Percentiles rank a stretch among this genome's conserved stretches.
These are phyloP conservation scores for Corythucha ciliata DNA, from an alignment of 2,888 invertebrate species.

Conservation along the genomic window DNA sequence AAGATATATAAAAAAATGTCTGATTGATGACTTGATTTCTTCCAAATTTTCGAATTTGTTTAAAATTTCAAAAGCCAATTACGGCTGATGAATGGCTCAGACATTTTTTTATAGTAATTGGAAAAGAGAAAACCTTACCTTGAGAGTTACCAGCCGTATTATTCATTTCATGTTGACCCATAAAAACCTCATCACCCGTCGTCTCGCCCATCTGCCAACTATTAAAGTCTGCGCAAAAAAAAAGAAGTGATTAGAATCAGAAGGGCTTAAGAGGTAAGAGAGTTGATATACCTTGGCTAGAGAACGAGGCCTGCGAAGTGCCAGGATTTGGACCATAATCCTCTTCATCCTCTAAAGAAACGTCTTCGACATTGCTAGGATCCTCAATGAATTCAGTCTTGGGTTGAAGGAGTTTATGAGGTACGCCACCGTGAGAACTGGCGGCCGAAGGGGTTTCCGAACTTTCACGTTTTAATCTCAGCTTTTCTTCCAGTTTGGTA, in stretches of 20 bases:
- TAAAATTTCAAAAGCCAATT: too few relatives aligned
- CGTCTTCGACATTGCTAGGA: constrained; percentile 56
- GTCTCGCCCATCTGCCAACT: constrained; percentile 25
- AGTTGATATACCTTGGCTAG: constrained; percentile 56
- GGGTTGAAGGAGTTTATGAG: constrained; percentile 48
- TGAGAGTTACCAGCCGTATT: constrained; percentile 27
- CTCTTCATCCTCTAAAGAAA: constrained; percentile 61
- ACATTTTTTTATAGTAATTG: too few relatives aligned
- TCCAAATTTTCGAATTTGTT: too few relatives aligned
- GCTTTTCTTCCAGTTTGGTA: constrained; percentile 22
- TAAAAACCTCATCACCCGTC: constrained; percentile 27
- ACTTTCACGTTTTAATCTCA: constrained; percentile 17
- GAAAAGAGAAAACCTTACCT: too few relatives aligned
- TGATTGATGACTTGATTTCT: too few relatives aligned
- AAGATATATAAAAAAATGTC: too few relatives aligned
- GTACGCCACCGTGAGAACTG: background rate
- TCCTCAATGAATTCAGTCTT: constrained; percentile 52
- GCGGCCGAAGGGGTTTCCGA: constrained; percentile 14
- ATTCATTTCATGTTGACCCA: constrained; percentile 26
- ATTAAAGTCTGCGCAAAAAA: constrained; percentile 24
- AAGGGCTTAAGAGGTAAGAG: background rate
- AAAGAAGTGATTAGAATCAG: constrained; percentile 1
- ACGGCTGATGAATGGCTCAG: too few relatives aligned
- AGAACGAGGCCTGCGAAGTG: constrained; percentile 48
- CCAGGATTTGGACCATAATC: constrained; percentile 61